These are phyloP conservation scores for Pangasius mekongensis DNA, from an alignment of 2,797 vertebrate genomes.

Conservation along the genomic window DNA sequence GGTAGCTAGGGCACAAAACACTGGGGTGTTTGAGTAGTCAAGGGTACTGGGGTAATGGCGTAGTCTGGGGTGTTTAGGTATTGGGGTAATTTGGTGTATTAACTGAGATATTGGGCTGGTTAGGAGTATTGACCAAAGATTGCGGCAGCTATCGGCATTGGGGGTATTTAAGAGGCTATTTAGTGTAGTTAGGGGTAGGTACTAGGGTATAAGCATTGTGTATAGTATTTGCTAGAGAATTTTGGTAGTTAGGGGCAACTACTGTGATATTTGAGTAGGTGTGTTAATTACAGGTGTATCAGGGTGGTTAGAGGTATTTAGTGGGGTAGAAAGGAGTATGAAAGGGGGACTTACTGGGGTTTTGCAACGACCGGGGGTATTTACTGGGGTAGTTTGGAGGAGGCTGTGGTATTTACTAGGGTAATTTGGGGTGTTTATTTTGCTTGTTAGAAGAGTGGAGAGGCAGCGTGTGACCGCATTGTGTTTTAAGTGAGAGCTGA, in stretches of 20 bases:
- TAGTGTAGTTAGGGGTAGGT: neutral
- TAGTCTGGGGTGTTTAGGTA: neutral
- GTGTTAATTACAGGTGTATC: neutral
- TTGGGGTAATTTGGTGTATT: neutral
- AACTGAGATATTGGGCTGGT: neutral
- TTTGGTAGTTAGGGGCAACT: neutral
- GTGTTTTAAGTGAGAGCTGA: conserved; percentile 40
- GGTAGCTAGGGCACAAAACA: neutral
- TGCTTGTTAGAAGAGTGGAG: conserved; percentile 2
- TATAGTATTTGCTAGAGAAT: neutral
- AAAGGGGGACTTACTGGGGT: neutral
- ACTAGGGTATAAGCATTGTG: neutral
- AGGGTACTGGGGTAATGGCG: neutral
- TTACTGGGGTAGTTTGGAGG: neutral
- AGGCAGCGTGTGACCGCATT: conserved; percentile 21
- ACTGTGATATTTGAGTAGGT: neutral
- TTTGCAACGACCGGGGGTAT: neutral
- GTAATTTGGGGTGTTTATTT: conserved; percentile 23
- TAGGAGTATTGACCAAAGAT: neutral
- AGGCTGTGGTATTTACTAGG: conserved; percentile 6
- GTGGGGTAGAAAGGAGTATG: neutral
- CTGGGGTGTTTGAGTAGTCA: neutral
- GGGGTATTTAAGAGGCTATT: neutral
- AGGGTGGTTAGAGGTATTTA: neutral
- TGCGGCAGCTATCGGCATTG: neutral